Evolutionary conservation across 2,888 invertebrate genomes (phyloP).

Genomic region (Adelphocoris suturalis): DNA sequence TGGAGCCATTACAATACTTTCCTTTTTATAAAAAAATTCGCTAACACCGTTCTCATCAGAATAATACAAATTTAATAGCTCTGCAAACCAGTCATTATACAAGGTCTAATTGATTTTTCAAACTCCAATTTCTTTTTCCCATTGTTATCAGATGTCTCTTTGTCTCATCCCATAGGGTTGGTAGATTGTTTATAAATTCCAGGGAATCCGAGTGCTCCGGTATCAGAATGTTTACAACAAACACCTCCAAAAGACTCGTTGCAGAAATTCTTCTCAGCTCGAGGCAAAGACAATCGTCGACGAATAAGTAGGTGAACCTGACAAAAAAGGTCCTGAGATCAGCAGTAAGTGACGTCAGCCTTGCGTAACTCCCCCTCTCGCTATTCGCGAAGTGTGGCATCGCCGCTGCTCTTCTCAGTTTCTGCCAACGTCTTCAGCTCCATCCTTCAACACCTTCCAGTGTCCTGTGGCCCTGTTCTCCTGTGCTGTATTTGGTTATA

Average conservation of each 20-base stretch:
- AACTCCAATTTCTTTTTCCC: background rate
- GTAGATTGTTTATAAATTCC: slow-evolving; percentile 39
- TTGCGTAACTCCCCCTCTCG: slow-evolving; percentile 59
- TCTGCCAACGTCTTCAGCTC: slow-evolving; percentile 52
- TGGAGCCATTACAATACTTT: too few relatives aligned
- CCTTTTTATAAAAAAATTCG: too few relatives aligned
- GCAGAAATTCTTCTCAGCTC: slow-evolving; percentile 25
- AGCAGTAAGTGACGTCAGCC: slow-evolving; percentile 59
- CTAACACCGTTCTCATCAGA: too few relatives aligned
- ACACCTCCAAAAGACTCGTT: slow-evolving; percentile 33
- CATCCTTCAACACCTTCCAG: slow-evolving; percentile 50
- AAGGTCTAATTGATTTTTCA: too few relatives aligned
- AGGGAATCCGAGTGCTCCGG: background rate
- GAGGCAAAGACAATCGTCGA: background rate
- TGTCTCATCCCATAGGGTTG: background rate
- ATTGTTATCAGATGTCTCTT: slow-evolving; percentile 17
- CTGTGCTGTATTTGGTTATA: slow-evolving; percentile 3
- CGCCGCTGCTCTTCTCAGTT: slow-evolving; percentile 45
- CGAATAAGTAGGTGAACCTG: background rate
- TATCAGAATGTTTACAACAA: slow-evolving; percentile 15
- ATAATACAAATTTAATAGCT: too few relatives aligned
- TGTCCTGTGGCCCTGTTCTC: slow-evolving; percentile 2
- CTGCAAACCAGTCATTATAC: too few relatives aligned
- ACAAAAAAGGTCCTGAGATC: slow-evolving; percentile 54
- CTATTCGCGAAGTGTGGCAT: slow-evolving; percentile 37